phyloP scores from a whole-genome alignment of 1,140 invertebrate species.

The Pantala flavescens region DNA sequence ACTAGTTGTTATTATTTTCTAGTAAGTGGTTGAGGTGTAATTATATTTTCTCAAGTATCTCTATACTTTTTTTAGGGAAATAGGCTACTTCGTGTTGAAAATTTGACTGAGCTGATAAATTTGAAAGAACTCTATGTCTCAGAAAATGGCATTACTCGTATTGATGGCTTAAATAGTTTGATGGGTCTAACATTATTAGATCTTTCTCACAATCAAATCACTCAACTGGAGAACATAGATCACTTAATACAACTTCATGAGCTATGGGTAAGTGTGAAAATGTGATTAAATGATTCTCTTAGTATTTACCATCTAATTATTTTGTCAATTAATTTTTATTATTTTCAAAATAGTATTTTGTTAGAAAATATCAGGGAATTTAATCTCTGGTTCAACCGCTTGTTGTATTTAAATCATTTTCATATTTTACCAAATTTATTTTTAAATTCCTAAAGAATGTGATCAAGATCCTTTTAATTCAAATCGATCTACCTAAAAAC shows the following conservation, averaged over 20 bases:
- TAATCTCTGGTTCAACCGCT: too few species aligned
- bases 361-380: too few species aligned
- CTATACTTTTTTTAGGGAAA: slow-evolving; percentile 51
- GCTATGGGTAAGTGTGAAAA: slow-evolving; percentile 69
- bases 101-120: slow-evolving; percentile 58
- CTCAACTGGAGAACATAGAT: slow-evolving; percentile 64
- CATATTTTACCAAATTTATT: too few species aligned
- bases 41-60: slow-evolving; percentile 17
- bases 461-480: too few species aligned
- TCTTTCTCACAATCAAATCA: slow-evolving; percentile 80
- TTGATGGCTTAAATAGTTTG: slow-evolving; percentile 63
- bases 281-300: too few species aligned
- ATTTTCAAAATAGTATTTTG: too few species aligned
- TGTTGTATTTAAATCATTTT: too few species aligned
- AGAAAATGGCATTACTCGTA: slow-evolving; percentile 77
- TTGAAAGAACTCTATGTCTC: slow-evolving; percentile 87
- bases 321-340: too few species aligned
- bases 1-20: too few species aligned
- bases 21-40: not conserved
- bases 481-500: too few species aligned
- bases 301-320: too few species aligned
- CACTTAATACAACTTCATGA: slow-evolving; percentile 72
- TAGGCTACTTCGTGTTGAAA: slow-evolving; percentile 78
- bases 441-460: too few species aligned
- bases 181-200: slow-evolving; percentile 73